These are phyloP conservation scores for Hipparchia semele DNA, from an alignment of 2,888 invertebrate genomes.

Conservation along the genomic window DNA sequence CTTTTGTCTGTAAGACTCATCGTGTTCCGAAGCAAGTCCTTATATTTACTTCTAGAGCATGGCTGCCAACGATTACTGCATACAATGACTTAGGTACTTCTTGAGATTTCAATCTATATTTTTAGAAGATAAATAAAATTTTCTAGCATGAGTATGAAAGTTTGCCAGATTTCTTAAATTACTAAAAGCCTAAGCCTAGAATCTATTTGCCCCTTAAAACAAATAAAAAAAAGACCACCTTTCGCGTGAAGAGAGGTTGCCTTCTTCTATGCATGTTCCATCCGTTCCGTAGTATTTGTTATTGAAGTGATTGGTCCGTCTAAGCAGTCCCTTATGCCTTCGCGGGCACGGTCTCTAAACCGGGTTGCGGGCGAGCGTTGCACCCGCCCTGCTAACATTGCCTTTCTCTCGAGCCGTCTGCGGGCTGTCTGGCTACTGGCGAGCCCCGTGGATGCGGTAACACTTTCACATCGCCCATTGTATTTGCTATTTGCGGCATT, in stretches of 20 bases:
- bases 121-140: no score
- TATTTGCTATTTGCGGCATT: slow-evolving; percentile 25
- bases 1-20: no score
- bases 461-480: slow-evolving; percentile 38
- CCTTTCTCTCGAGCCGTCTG: slow-evolving; percentile 70
- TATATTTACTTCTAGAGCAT: no score
- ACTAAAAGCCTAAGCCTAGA: no score
- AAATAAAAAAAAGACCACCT: no score
- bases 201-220: no score
- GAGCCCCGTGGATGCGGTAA: slow-evolving; percentile 32
- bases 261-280: background rate
- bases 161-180: background rate
- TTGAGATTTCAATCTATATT: no score
- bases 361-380: slow-evolving; percentile 48
- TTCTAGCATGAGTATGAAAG: background rate
- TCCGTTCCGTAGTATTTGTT: background rate
- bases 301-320: background rate
- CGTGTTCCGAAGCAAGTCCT: no score
- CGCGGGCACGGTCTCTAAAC: slow-evolving; percentile 37
- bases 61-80: no score
- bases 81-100: no score
- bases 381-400: slow-evolving; percentile 48
- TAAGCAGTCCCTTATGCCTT: background rate
- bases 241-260: no score
- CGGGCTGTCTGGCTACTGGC: slow-evolving; percentile 66